phyloP scores from a whole-genome alignment of 2,888 invertebrate genomes.

The Diarsia brunnea region DNA sequence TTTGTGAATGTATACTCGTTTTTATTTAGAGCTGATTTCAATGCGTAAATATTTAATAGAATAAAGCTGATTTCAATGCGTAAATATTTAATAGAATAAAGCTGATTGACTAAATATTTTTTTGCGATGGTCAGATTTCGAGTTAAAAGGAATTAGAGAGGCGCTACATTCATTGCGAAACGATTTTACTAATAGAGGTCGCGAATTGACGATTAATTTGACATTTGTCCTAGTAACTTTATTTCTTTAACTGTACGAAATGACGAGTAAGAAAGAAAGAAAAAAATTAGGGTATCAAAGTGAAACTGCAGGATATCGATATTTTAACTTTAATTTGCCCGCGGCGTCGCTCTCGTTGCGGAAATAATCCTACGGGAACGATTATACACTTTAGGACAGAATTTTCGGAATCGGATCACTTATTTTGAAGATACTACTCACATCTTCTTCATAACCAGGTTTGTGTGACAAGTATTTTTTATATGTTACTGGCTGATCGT shows the following conservation, averaged over 20 bases:
- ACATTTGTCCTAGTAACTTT: not conserved
- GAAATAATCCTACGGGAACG: not conserved
- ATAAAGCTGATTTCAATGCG: constrained; percentile 10
- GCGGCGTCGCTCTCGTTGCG: not conserved
- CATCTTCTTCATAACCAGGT: too few relatives aligned
- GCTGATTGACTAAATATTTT: constrained; percentile 11
- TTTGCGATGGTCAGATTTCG: not conserved
- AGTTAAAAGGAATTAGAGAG: constrained; percentile 13
- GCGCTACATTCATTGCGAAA: constrained; percentile 8
- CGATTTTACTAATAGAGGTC: constrained; percentile 20
- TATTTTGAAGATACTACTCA: too few relatives aligned
- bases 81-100: constrained; percentile 20
- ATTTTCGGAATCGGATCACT: too few relatives aligned
- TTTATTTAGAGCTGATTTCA: constrained; percentile 36
- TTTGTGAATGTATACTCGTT: constrained; percentile 27
- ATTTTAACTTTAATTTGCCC: not conserved
- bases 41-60: constrained; percentile 24
- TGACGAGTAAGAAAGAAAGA: not conserved
- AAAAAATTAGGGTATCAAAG: not conserved
- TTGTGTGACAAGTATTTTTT: too few relatives aligned
- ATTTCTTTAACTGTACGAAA: not conserved
- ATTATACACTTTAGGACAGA: too few relatives aligned
- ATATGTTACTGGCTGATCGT: too few relatives aligned
- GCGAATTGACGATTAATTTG: constrained; percentile 1
- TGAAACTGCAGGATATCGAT: not conserved